A percentile compares a stretch with the other conserved stretches of the same genome.
Evolutionary conservation across 2,888 invertebrate species (phyloP).

Genomic region (Harpalus rubripes): DNA sequence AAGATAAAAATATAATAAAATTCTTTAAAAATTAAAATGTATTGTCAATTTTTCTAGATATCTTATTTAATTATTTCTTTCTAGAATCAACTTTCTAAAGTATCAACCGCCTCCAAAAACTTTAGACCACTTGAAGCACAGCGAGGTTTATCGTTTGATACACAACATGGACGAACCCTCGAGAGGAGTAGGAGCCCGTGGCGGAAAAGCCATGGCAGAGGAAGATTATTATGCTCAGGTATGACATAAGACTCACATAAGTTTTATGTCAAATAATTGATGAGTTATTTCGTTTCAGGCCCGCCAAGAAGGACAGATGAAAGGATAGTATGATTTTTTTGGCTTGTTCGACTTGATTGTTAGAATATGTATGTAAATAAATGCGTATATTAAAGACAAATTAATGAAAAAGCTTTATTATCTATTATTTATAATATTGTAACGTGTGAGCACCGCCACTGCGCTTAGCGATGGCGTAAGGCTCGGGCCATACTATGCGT

Average conservation of each 20-base stretch:
- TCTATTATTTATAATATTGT: too few relatives aligned
- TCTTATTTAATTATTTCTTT: conserved; percentile 21
- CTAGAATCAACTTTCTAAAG: conserved; percentile 94
- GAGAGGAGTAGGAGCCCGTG: conserved; percentile 83
- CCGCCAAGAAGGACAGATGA: conserved; percentile 51
- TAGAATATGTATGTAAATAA: background rate
- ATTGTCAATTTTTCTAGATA: background rate
- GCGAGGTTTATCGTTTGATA: conserved; percentile 89
- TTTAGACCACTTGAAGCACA: conserved; percentile 86
- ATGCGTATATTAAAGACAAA: background rate
- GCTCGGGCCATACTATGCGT: too few relatives aligned
- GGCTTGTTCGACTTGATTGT: background rate
- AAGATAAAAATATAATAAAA: too few relatives aligned
- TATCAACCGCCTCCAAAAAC: conserved; percentile 89
- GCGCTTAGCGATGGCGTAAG: too few relatives aligned
- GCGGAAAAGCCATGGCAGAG: conserved; percentile 83
- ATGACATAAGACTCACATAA: background rate
- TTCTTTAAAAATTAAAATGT: too few relatives aligned
- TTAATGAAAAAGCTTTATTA: too few relatives aligned
- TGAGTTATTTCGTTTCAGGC: conserved; percentile 13
- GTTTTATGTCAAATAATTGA: too few relatives aligned
- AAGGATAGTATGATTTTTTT: conserved; percentile 19
- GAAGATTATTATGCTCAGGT: conserved; percentile 78
- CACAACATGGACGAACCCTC: conserved; percentile 86
- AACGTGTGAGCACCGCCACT: too few relatives aligned